Evolutionary conservation across 2,797 vertebrate species (phyloP).

Genomic region (Odontamblyopus rebecca): DNA sequence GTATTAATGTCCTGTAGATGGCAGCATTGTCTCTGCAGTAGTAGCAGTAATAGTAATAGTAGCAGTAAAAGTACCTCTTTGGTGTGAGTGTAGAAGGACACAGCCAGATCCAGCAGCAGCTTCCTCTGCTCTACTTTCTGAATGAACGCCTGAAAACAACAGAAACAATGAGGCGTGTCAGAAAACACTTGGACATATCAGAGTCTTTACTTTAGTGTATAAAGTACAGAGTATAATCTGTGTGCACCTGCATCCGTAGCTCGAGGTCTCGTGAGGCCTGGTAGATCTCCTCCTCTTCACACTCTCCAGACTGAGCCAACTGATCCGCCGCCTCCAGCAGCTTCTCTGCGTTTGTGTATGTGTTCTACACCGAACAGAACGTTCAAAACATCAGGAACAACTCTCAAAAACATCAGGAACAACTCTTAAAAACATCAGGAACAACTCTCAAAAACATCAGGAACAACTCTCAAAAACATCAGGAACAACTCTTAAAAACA

Average conservation of each 20-base stretch:
- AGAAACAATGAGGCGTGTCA: neutral
- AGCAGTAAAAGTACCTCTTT: constrained; percentile 84
- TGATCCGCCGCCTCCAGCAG: constrained; percentile 93
- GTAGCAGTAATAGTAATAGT: neutral
- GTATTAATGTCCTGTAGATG: neutral
- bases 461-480: no score
- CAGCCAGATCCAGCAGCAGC: constrained; percentile 93
- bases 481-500: no score
- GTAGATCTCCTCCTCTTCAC: constrained; percentile 95
- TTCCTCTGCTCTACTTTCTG: constrained; percentile 95
- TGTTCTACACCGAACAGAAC: constrained; percentile 81
- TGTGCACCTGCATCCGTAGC: constrained; percentile 82
- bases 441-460: no score
- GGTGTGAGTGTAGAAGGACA: constrained; percentile 98
- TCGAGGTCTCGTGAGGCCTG: constrained; percentile 91
- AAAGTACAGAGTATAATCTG: no score
- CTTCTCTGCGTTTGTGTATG: constrained; percentile 95
- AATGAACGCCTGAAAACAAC: constrained; percentile 86
- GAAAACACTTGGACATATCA: neutral
- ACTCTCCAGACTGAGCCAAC: constrained; percentile 93
- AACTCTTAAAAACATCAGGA: no score
- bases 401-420: no score
- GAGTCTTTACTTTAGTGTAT: neutral
- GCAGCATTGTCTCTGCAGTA: neutral
- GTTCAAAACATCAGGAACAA: no score